Evolutionary conservation across 2,888 invertebrate species (phyloP).

Genomic region (Netelia fuscicornis): DNA sequence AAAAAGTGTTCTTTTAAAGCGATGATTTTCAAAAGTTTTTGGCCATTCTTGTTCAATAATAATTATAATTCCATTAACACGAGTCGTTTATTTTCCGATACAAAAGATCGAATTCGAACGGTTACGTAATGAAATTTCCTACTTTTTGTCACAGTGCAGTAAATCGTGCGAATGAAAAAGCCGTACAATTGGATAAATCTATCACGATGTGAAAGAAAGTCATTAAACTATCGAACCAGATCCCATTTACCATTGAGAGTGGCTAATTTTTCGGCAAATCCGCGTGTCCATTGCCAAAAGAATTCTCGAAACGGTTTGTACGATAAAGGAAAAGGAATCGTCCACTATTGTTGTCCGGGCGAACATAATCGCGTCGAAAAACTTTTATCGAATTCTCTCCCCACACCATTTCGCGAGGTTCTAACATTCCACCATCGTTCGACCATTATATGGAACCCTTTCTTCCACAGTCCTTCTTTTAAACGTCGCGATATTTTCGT

Average conservation of each 20-base stretch:
- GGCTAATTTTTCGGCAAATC: slow-evolving; percentile 17
- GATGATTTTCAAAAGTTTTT: too few relatives aligned
- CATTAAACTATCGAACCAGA: too few relatives aligned
- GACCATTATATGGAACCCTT: slow-evolving; percentile 58
- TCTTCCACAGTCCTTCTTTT: slow-evolving; percentile 21
- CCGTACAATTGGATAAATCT: too few relatives aligned
- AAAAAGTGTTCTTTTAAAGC: too few relatives aligned
- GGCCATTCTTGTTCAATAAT: too few relatives aligned
- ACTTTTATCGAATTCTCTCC: slow-evolving; percentile 59
- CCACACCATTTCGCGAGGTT: not conserved
- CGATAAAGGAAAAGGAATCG: slow-evolving; percentile 36
- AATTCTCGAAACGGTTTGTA: slow-evolving; percentile 47
- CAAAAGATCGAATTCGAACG: too few relatives aligned
- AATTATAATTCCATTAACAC: too few relatives aligned
- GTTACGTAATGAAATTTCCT: too few relatives aligned
- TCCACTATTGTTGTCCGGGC: slow-evolving; percentile 57
- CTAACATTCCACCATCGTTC: slow-evolving; percentile 41
- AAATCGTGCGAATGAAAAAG: too few relatives aligned
- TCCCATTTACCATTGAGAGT: not conserved
- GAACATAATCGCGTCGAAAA: slow-evolving; percentile 52
- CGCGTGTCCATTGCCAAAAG: slow-evolving; percentile 6
- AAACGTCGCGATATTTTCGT: slow-evolving; percentile 58
- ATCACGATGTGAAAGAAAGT: too few relatives aligned
- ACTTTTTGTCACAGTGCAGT: too few relatives aligned
- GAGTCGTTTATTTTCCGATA: too few relatives aligned